Evolutionary conservation across 1,140 invertebrate genomes (phyloP).

Genomic region (Drosophila bipectinata): DNA sequence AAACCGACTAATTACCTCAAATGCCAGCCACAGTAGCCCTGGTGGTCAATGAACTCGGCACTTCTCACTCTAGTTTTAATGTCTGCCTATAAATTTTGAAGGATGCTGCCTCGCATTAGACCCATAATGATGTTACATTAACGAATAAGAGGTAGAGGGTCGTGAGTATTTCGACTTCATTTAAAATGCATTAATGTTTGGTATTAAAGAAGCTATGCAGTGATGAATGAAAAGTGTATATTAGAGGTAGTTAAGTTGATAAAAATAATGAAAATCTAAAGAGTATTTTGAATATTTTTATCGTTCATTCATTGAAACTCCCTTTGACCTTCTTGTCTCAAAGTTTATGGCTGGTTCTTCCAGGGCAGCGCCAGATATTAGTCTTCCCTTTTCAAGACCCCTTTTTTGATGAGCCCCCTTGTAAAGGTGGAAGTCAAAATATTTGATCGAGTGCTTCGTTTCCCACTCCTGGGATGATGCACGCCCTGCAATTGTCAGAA

Average conservation of each 20-base stretch:
- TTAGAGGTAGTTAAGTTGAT: no score
- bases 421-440: slow-evolving; percentile 56
- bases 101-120: not conserved
- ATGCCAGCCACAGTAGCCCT: slow-evolving; percentile 28
- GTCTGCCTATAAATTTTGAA: slow-evolving; percentile 1
- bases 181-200: slow-evolving; percentile 34
- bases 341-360: slow-evolving; percentile 1
- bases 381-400: slow-evolving; percentile 7
- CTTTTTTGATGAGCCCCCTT: slow-evolving; percentile 11
- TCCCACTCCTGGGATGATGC: slow-evolving; percentile 1
- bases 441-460: slow-evolving; percentile 65
- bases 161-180: slow-evolving; percentile 16
- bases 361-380: slow-evolving; percentile 44
- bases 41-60: slow-evolving; percentile 37
- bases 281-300: no score
- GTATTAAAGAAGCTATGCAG: no score
- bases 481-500: slow-evolving; percentile 19
- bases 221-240: not conserved
- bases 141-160: not conserved
- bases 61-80: slow-evolving; percentile 5
- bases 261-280: no score
- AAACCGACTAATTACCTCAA: slow-evolving; percentile 58
- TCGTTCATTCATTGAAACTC: no score
- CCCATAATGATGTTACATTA: not conserved
- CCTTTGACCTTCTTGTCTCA: not conserved